Base-by-base conservation (phyloP, 2,797 vertebrate species). In the Podargus strigoides region DNA sequence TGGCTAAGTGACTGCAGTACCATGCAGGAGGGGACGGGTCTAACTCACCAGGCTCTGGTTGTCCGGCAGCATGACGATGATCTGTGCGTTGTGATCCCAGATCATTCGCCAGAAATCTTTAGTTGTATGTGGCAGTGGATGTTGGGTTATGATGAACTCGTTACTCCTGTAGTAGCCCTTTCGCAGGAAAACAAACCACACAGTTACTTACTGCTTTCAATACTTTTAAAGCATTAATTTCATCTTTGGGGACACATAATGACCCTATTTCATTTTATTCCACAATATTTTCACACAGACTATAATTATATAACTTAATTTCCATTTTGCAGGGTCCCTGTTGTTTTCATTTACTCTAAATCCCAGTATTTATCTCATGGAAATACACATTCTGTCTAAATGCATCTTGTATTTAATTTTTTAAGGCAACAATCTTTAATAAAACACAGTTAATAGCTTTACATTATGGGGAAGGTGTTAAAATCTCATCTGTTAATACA, bases 91-190 rank as follows among this genome's bases (percentile, higher is more conserved):
- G 95, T 99, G 99, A 97, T 99, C 99, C 99, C 99, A 99, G 95
- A 99, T 99, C 99, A 99, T 99, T 94, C 99, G 97, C 99, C 99
- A 99, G 98, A 99, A 99, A 94, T 99, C 99, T 96, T 99, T 99
- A 95, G 99, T 99, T 10, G 99, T 99, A 90, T 99, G 99, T 88
- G 99, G 99, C 97, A 99, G 98, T 49, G 99, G 99, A 97, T 99
- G 99, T 98, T 99, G 99, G 96, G 99, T 99, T 97, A 99, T 98
- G 97, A 99, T 99, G 97, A 99, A 99, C 98, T 99, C 99, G 52
- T 99, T 99, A 97, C 99, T 99, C 97, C 99, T 98, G 97, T 99
- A 99, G 97, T 99, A 99, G 96, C 99, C 99, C 99, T 99, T 98
- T 87, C 94, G 90, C 79, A 95, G 82, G 70, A 95, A 93, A 97